A percentile compares a stretch with the other conserved stretches of the same genome.
phyloP scores from a whole-genome alignment of 2,888 invertebrate species.

The Drosophila infuscata region DNA sequence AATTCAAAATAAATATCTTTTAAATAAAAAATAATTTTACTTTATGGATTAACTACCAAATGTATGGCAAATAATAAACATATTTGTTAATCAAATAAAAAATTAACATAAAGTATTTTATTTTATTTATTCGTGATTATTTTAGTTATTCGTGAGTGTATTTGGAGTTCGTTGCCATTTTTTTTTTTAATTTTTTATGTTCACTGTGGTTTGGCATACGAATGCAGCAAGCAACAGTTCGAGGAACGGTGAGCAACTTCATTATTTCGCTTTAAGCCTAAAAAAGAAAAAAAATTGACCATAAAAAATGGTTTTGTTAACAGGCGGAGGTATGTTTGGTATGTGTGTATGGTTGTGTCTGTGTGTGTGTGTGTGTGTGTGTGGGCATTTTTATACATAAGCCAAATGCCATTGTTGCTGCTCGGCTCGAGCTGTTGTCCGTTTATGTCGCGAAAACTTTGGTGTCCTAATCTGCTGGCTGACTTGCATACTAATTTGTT shows the following conservation, averaged over 20 bases:
- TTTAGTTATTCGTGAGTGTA: constrained; percentile 2
- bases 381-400: constrained; percentile 48
- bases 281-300: constrained; percentile 18
- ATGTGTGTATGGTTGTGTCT: constrained; percentile 19
- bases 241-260: constrained; percentile 61
- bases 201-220: constrained; percentile 20
- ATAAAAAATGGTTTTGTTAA: constrained; percentile 13
- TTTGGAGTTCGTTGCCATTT: neutral
- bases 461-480: constrained; percentile 80
- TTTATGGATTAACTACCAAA: neutral
- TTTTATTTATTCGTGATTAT: neutral
- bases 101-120: neutral
- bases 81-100: neutral
- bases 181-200: constrained; percentile 11
- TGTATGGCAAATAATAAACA: neutral
- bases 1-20: too few relatives aligned
- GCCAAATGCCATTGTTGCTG: constrained; percentile 54
- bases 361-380: constrained; percentile 7
- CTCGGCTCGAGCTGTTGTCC: constrained; percentile 61
- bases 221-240: constrained; percentile 66
- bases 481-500: constrained; percentile 81
- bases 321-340: constrained; percentile 12
- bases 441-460: constrained; percentile 81
- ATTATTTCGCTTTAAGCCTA: constrained; percentile 58
- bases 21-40: too few relatives aligned